A percentile compares a stretch with the other conserved stretches of the same genome.
phyloP scores from a whole-genome alignment of 2,888 invertebrate species.

The Tinea semifulvella region DNA sequence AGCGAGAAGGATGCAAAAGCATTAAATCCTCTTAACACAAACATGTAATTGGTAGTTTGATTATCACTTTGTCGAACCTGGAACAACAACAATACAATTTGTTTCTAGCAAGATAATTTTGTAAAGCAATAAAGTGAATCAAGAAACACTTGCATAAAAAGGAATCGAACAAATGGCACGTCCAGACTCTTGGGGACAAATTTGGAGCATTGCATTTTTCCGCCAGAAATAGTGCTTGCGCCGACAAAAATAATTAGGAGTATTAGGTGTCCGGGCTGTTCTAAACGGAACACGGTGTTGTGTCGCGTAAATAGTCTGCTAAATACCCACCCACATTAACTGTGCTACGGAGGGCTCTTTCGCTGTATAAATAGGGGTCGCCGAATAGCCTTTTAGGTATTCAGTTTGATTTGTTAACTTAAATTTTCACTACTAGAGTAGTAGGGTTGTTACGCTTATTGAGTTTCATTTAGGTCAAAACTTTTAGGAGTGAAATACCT shows the following conservation, averaged over 20 bases:
- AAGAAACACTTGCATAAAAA: no score
- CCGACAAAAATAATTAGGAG: conserved; percentile 15
- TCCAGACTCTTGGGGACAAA: background rate
- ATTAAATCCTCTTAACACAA: no score
- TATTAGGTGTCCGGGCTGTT: conserved; percentile 12
- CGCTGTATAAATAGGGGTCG: conserved; percentile 13
- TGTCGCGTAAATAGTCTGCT: conserved; percentile 15
- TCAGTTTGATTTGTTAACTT: conserved; percentile 12
- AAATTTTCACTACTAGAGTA: conserved; percentile 1
- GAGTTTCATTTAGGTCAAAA: no score
- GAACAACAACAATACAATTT: no score
- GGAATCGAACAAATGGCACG: conserved; percentile 5
- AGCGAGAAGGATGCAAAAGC: no score
- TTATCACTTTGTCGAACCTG: no score
- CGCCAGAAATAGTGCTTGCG: conserved; percentile 12
- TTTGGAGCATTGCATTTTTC: conserved; percentile 13
- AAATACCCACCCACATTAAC: conserved; percentile 15
- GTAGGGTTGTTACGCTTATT: no score
- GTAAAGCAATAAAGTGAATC: background rate
- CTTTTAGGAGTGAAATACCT: no score
- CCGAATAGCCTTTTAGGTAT: conserved; percentile 5
- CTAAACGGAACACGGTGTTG: conserved; percentile 5
- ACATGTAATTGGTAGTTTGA: no score
- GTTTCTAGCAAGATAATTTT: no score
- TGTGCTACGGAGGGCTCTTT: conserved; percentile 9